Conservation (phyloP, 2,113 vertebrate genomes). For the Ovis aries region DNA sequence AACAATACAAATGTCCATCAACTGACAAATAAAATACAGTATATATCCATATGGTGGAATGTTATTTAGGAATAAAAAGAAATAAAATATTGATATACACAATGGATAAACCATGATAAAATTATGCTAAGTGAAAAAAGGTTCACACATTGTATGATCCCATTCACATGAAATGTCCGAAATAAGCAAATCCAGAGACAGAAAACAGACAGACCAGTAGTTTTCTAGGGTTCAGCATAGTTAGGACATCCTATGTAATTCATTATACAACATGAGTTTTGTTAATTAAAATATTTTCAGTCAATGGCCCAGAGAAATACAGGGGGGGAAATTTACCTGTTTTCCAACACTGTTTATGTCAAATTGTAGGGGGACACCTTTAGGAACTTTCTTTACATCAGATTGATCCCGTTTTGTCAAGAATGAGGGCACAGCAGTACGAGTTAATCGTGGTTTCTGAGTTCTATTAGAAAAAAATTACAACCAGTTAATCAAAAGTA, state of each 20-base stretch:
- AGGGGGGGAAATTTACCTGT: slow-evolving; percentile 82
- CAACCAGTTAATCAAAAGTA: not conserved
- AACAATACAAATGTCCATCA: not conserved
- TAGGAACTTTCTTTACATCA: slow-evolving; percentile 90
- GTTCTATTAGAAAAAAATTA: slow-evolving; percentile 78
- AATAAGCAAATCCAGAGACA: not conserved
- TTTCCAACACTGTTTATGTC: slow-evolving; percentile 98
- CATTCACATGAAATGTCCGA: slow-evolving; percentile 18
- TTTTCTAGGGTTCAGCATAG: not conserved
- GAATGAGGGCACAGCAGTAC: slow-evolving; percentile 81
- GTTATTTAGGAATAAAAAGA: not conserved
- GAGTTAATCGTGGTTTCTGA: slow-evolving; percentile 88
- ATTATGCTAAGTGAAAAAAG: not conserved
- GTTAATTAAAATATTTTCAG: slow-evolving; percentile 28
- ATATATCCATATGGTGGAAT: not conserved
- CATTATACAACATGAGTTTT: not conserved
- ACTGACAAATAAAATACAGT: not conserved
- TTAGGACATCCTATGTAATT: not conserved
- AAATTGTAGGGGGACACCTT: slow-evolving; percentile 94
- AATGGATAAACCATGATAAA: not conserved
- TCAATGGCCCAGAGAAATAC: slow-evolving; percentile 1
- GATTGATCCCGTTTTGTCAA: slow-evolving; percentile 82
- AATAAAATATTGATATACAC: not conserved
- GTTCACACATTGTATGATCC: not conserved
- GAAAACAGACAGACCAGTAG: not conserved